These are phyloP conservation scores for Oreamnos americanus DNA, from an alignment of 2,113 vertebrate genomes.

Conservation along the genomic window DNA sequence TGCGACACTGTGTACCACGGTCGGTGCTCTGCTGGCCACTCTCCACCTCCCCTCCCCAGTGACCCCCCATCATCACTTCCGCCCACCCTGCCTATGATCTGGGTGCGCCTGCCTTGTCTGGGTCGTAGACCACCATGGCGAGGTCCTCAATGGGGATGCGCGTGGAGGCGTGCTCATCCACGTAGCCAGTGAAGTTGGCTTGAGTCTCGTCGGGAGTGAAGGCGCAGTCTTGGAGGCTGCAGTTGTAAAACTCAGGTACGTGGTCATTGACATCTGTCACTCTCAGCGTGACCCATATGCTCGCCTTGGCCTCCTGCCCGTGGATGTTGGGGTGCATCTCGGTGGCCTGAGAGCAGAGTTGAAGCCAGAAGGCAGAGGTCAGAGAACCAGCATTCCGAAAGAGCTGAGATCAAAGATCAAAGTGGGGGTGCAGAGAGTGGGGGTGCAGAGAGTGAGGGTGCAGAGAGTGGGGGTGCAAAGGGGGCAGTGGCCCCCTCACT, in stretches of 20 bases:
- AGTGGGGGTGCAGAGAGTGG: not conserved
- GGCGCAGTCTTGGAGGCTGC: slow-evolving; percentile 77
- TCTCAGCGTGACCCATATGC: slow-evolving; percentile 78
- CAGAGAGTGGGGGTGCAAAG: too few species aligned
- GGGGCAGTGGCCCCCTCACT: slow-evolving; percentile 24
- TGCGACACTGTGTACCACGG: rapidly evolving
- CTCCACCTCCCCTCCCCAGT: too few species aligned
- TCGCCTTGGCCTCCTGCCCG: slow-evolving; percentile 43
- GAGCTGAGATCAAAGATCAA: not conserved
- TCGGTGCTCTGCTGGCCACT: rapidly evolving
- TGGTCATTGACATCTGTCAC: slow-evolving; percentile 91
- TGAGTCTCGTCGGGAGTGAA: slow-evolving; percentile 48
- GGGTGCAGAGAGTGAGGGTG: not conserved
- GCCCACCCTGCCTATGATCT: not conserved
- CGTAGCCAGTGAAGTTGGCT: slow-evolving; percentile 78
- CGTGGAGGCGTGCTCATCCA: slow-evolving; percentile 85
- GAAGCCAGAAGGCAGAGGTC: not conserved
- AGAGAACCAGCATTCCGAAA: not conserved
- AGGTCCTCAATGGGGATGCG: slow-evolving; percentile 80
- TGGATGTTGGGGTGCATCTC: slow-evolving; percentile 74
- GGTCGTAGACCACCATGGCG: slow-evolving; percentile 84
- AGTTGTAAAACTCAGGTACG: slow-evolving; percentile 88
- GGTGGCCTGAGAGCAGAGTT: slow-evolving; percentile 70
- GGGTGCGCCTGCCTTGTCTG: slow-evolving; percentile 82
- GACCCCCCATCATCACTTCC: not conserved